Conservation (phyloP, 1,140 invertebrate species). For the Bacillus rossius region DNA sequence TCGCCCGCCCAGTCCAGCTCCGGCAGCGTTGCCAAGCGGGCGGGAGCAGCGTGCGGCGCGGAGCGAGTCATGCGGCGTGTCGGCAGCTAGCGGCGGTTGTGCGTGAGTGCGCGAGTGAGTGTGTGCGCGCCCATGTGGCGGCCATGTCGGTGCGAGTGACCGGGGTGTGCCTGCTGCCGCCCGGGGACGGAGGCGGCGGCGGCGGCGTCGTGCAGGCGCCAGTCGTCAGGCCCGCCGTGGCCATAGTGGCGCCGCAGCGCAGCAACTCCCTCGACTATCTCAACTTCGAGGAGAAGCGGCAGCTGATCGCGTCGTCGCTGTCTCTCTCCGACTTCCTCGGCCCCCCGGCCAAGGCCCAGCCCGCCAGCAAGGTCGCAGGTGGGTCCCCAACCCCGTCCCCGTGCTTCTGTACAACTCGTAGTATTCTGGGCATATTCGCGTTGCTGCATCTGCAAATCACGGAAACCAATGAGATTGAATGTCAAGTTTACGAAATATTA, state of each 20-base stretch:
- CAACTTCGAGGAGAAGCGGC: conserved; percentile 85
- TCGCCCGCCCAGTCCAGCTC: too few relatives aligned
- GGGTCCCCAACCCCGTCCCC: too few relatives aligned
- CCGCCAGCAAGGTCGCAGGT: too few relatives aligned
- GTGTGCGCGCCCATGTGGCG: background rate
- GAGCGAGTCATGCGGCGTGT: background rate
- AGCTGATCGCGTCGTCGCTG: conserved; percentile 79
- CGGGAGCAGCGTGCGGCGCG: too few relatives aligned
- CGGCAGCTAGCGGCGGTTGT: background rate
- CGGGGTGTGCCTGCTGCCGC: conserved; percentile 11
- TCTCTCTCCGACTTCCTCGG: conserved; percentile 80
- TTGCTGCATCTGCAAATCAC: too few relatives aligned
- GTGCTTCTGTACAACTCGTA: too few relatives aligned
- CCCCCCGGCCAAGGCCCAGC: conserved; percentile 47
- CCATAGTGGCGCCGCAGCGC: conserved; percentile 57
- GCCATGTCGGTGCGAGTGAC: conserved; percentile 12
- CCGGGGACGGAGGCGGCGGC: background rate
- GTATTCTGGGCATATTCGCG: too few relatives aligned
- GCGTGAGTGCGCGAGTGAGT: background rate
- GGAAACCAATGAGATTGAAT: too few relatives aligned
- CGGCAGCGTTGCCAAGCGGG: too few relatives aligned
- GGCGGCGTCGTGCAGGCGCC: background rate
- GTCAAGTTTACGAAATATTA: too few relatives aligned
- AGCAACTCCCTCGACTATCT: conserved; percentile 83
- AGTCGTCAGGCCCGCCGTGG: conserved; percentile 15